Base-by-base conservation (phyloP, 1,140 invertebrate species). In the Galleria mellonella region DNA sequence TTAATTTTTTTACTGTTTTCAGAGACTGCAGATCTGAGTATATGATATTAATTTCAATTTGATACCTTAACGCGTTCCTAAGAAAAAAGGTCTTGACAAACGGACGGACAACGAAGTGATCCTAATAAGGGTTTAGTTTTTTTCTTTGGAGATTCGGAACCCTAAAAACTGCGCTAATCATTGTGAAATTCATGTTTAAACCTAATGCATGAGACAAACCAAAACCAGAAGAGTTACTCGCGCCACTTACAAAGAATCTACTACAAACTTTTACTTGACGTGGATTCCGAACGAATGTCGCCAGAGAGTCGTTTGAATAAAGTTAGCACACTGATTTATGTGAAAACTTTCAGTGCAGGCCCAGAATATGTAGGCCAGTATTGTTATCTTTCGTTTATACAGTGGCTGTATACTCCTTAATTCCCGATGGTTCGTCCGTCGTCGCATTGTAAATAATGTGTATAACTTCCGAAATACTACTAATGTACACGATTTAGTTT, bases 251-350 rank as follows among this genome's bases (percentile, higher is more conserved):
- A 68, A 72, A 74, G 66, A 62, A 64, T 51, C 57, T 48, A 62
- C 65, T 60, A 56, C 49, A 62, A 76, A 82, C 57, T 77, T 78
- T 72, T 47, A 60, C 62, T 71, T 77, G 69, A 77, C 60, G 71
- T 53, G 58, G 64, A 71, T 59, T 71, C 63, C 62, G 63, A 78
- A 82, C 74, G 66, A 73, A 61, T 77, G 75, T 82, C 75, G 69
- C 73, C 61, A 62, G 74, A 78, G 74, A 78, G 77, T 78, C 77
- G 73, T 82, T 82, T 77, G 77, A 78, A 82, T 78, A 78, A 78
- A 82, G 74, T 82, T 82, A 75, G 60, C 46, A 48, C 50, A 69
- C 72, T 82, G 77, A 78, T 82, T 78, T 78, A 82, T 82, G 74
- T 72, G 64, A 46, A 78, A 82, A 82, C 67, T 82, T 82, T 47